Evolutionary conservation across 2,113 vertebrate genomes (phyloP).

Genomic region (Podarcis muralis): DNA sequence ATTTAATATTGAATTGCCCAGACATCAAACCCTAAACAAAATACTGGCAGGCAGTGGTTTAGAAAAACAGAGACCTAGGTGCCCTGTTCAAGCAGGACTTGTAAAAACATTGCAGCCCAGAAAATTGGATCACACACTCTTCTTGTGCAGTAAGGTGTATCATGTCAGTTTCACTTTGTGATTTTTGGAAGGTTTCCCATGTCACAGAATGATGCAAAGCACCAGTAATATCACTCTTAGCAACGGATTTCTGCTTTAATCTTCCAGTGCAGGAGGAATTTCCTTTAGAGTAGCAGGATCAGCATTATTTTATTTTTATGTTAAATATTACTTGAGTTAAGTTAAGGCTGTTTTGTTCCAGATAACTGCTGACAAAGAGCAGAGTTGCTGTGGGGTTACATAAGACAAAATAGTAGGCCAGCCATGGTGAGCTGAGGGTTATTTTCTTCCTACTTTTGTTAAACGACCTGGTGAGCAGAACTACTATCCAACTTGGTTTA

Average conservation of each 20-base stretch:
- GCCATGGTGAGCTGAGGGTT: background rate
- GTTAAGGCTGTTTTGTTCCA: background rate
- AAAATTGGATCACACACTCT: conserved; percentile 35
- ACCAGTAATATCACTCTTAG: background rate
- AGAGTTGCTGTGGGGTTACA: conserved; percentile 12
- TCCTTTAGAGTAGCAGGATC: background rate
- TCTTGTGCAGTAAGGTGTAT: conserved; percentile 42
- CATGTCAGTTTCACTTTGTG: conserved; percentile 54
- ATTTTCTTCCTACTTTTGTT: background rate
- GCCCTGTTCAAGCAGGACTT: background rate
- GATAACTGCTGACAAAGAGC: conserved; percentile 40
- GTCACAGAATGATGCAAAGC: background rate
- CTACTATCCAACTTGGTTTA: rapidly evolving
- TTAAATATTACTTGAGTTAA: conserved; percentile 6
- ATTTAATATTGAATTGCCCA: background rate
- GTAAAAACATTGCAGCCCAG: background rate
- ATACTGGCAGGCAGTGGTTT: background rate
- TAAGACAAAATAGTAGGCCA: conserved; percentile 10
- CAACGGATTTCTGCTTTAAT: conserved; percentile 24
- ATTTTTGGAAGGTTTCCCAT: background rate
- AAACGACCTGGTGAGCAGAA: background rate
- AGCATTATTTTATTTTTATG: background rate
- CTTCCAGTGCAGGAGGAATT: background rate
- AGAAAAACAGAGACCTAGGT: background rate
- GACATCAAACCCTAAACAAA: background rate